Conservation (phyloP, 2,797 vertebrate species). For the Dromococcyx pavoninus region DNA sequence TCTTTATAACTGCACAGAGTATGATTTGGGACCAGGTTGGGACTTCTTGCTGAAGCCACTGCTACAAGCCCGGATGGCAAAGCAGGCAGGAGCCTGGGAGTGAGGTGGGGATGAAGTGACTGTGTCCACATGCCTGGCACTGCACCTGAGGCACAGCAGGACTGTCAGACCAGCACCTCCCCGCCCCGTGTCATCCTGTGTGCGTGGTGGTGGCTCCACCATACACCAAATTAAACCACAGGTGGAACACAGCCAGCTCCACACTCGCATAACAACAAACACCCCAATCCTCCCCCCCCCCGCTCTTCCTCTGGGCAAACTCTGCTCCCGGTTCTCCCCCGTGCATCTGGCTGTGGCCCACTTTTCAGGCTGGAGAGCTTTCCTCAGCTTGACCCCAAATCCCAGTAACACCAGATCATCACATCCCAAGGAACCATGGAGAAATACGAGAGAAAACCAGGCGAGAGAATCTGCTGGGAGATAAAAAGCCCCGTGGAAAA, state of each 20-base stretch:
- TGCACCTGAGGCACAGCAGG: rapidly evolving
- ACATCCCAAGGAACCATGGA: neutral
- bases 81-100: neutral
- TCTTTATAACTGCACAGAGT: neutral
- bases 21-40: rapidly evolving
- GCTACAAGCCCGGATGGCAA: neutral
- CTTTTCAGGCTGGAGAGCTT: neutral
- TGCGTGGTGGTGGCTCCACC: rapidly evolving
- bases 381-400: neutral
- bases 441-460: neutral
- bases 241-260: neutral
- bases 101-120: neutral
- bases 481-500: neutral
- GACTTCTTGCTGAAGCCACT: neutral
- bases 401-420: neutral
- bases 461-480: neutral
- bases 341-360: neutral
- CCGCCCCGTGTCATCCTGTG: rapidly evolving
- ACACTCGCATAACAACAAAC: neutral
- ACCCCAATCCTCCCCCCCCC: neutral
- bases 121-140: neutral
- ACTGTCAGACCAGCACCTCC: rapidly evolving
- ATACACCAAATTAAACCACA: rapidly evolving
- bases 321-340: neutral
- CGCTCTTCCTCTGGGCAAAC: neutral